A percentile compares a stretch with the other conserved stretches of the same genome.
phyloP scores from a whole-genome alignment of 2,888 invertebrate species.

The Onthophagus sagittarius region DNA sequence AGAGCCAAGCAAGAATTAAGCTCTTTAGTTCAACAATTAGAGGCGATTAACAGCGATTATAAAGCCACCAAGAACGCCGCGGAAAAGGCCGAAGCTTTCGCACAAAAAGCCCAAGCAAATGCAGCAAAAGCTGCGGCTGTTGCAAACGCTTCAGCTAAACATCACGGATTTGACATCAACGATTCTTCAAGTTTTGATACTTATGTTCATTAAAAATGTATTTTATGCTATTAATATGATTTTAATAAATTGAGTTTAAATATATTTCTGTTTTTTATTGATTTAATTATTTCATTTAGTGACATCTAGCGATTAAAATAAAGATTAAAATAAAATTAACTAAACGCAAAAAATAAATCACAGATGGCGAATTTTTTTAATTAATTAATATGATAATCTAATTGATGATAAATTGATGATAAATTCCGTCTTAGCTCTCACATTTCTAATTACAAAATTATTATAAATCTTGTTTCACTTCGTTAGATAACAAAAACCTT shows the following conservation, averaged over 20 bases:
- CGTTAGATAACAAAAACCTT: neutral
- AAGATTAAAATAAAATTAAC: no score
- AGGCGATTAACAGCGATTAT: slow-evolving; percentile 67
- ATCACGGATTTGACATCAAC: neutral
- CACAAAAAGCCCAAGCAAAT: slow-evolving; percentile 70
- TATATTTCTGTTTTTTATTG: no score
- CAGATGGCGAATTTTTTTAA: no score
- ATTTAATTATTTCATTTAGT: no score
- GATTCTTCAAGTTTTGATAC: slow-evolving; percentile 7
- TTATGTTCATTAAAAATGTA: neutral
- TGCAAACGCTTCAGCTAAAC: neutral
- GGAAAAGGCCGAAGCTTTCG: slow-evolving; percentile 63
- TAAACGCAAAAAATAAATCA: no score
- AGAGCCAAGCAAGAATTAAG: slow-evolving; percentile 67
- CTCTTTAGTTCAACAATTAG: slow-evolving; percentile 63
- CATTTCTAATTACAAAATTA: neutral
- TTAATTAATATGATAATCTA: no score
- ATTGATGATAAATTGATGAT: no score
- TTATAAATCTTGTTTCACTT: neutral
- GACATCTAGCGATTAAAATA: no score
- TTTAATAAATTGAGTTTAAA: neutral
- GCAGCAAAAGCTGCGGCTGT: slow-evolving; percentile 68
- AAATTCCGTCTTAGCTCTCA: no score
- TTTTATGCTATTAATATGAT: neutral
- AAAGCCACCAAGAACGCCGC: slow-evolving; percentile 71